Evolutionary conservation across 2,113 vertebrate species (phyloP), one percentile per base, ranked within the genome.

Genomic region (Sprattus sprattus): DNA sequence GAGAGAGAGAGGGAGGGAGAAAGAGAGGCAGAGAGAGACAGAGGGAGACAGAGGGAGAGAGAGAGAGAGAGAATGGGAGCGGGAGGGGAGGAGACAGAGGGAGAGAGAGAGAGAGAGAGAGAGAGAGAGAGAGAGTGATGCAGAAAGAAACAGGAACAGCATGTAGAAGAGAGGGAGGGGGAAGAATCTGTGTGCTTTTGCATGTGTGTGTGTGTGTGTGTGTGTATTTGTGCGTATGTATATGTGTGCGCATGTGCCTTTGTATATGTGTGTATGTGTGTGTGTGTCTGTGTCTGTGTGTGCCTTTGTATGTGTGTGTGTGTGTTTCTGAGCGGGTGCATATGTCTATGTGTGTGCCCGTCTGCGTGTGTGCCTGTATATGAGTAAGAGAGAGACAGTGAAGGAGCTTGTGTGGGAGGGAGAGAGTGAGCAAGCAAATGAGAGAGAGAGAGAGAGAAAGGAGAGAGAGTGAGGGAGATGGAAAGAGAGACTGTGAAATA

Each of bases 91-190:
- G 57, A 75, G 50, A 85, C 45, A 75, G 57, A 54, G 87, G 81
- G 82, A 67, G 81, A 15, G 50, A n/a, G 82, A 81, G 50, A 80
- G 84, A 82, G 86, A 60, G 84, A 54, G 86, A 15, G 82, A 18
- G 52, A 54, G 80, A 82, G 88, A 89, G 90, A 91, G 85, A 75
- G 60, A 89, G 88, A 47, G 82, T 86, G 60, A 45, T 81, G 78
- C 81, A 84, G 87, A 82, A 84, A 86, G 86, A 81, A 83, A 83
- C 90, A 80, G 91, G 84, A 90, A 91, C 89, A 91, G 91, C 89
- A 90, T 92, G 88, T 88, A 87, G 84, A 88, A 90, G 84, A 86
- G 86, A 91, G 64, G 83, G 83, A 87, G 90, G 87, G 90, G 89
- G 89, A 90, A 86, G 85, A 87, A 52, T 47, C 84, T 85, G 75